Evolutionary conservation across 2,113 vertebrate species (phyloP).

Genomic region (Bos javanicus): DNA sequence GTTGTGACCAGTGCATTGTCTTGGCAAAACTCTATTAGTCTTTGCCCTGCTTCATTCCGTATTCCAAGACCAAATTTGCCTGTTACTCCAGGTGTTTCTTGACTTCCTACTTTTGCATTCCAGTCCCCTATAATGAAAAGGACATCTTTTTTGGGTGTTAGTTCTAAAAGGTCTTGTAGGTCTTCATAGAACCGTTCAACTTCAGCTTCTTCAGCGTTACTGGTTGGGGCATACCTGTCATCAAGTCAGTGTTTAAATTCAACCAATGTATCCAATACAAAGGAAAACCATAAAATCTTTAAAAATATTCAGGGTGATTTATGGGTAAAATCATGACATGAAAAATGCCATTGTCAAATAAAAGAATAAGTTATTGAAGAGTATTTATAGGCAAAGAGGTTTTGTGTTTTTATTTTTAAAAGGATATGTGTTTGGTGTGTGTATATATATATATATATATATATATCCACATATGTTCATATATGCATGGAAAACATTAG

Average conservation of each 20-base stretch:
- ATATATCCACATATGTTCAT: not conserved
- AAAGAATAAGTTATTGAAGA: not conserved
- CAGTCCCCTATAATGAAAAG: too few relatives aligned
- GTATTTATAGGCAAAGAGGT: not conserved
- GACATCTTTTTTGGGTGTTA: too few relatives aligned
- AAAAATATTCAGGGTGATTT: not conserved
- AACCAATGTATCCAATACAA: not conserved
- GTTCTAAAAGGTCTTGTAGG: too few relatives aligned
- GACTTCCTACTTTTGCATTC: too few relatives aligned
- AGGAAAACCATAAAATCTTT: not conserved
- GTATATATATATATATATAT: not conserved
- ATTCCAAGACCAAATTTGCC: too few relatives aligned
- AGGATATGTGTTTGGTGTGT: not conserved
- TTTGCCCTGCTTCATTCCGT: too few relatives aligned
- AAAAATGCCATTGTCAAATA: not conserved
- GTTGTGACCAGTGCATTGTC: too few relatives aligned
- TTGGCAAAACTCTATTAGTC: too few relatives aligned
- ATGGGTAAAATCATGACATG: not conserved
- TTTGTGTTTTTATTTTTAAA: slow-evolving; percentile 8
- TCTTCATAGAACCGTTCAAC: too few relatives aligned
- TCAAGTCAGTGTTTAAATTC: not conserved
- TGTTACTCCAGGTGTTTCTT: too few relatives aligned
- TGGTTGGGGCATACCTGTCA: not conserved
- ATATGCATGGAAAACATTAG: not conserved
- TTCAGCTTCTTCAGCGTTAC: too few relatives aligned